Evolutionary conservation across 30 jellyfish, hydroid and myxozoan genomes (phyloP), one percentile per base, ranked within the genome.

Genomic region (Aurelia coerulea): DNA sequence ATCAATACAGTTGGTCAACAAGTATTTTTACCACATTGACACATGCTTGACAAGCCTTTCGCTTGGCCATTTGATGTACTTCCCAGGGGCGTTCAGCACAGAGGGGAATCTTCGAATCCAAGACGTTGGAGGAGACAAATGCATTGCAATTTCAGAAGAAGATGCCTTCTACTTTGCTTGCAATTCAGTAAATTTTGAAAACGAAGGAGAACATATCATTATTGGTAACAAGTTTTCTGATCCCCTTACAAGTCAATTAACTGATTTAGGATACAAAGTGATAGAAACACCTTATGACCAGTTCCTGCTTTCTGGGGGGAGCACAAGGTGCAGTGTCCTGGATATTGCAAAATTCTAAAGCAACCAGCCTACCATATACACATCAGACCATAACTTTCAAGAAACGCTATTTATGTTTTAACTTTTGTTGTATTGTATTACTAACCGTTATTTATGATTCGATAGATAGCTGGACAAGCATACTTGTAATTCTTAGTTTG

Each of bases 41-140:
- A 84, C 93, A 68, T 84, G 93, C 64, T 63, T 84, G 93, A 73
- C 93, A 10, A 32, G 93, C 78, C 85, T 84, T 12, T 84, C 93
- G 2, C 70, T 68, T 5, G 93, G 93, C 78, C 93, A 84, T 35
- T 54, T 84, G 59, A 84, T 84, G 93, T 84, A 84, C 58, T 84
- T 54, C 74, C 93, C 93, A 10, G 66, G 77, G 7, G 93, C 93
- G 1, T 84, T 84, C 73, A 64, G 64, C 77, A 87, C 73, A 49
- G 93, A 84, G 75, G 93, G 93, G 53, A 77, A 84, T 49, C 74
- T 58, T 63, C 76, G 93, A 58, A 84, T 84, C 54, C 65, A 74
- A 65, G 87, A 84, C 50, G 59, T 84, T 18, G 93, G 93, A 19
- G 87, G 76, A 19, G 63, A 70, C 64, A 72, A 73, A 35, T 72